These are phyloP conservation scores for Bombus confusus DNA, from an alignment of 1,140 invertebrate species.

Conservation along the genomic window DNA sequence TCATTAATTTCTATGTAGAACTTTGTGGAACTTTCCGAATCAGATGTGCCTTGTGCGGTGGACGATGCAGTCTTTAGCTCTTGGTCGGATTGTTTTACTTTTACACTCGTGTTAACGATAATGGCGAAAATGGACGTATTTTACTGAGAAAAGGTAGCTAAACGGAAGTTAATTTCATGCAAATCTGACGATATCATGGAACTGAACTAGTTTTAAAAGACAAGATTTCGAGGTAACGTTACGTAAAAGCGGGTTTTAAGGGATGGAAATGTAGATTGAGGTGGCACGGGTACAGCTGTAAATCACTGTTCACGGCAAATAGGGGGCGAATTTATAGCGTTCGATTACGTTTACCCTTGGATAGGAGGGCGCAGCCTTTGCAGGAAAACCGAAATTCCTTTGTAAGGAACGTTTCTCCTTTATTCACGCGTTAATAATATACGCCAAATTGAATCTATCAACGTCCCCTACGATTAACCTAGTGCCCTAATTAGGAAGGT, in stretches of 20 bases:
- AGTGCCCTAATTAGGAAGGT: not conserved
- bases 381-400: not conserved
- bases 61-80: too few relatives aligned
- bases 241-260: not conserved
- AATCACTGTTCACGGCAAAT: conserved; percentile 3
- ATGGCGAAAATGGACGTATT: not conserved
- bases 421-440: not conserved
- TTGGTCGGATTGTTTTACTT: too few relatives aligned
- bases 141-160: not conserved
- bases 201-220: not conserved
- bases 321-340: conserved; percentile 18
- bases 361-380: not conserved
- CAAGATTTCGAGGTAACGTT: not conserved
- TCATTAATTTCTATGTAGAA: not conserved
- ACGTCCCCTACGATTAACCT: not conserved
- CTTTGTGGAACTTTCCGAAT: not conserved
- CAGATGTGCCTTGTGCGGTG: not conserved
- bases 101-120: too few relatives aligned
- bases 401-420: not conserved
- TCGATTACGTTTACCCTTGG: conserved; percentile 14
- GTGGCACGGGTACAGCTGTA: not conserved
- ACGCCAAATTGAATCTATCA: not conserved
- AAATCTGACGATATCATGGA: not conserved
- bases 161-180: not conserved
- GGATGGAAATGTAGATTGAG: not conserved